Conservation (phyloP, 2,888 invertebrate genomes). For the Lobophora halterata region DNA sequence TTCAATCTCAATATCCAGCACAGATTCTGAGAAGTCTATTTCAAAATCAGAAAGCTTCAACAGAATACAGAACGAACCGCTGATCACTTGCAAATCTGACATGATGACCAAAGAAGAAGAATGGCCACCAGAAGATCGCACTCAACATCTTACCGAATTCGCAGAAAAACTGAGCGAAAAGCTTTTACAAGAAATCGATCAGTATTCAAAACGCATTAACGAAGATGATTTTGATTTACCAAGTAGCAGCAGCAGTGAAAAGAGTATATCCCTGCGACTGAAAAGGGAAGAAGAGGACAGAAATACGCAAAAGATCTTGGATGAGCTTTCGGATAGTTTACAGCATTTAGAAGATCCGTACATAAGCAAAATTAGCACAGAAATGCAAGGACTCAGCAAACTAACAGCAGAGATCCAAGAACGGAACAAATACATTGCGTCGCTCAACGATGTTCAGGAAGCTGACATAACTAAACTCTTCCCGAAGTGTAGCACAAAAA, state of each 20-base stretch:
- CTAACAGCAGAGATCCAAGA: slow-evolving; percentile 81
- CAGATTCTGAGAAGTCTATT: slow-evolving; percentile 76
- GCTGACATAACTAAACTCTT: slow-evolving; percentile 71
- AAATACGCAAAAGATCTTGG: slow-evolving; percentile 72
- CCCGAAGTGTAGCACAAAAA: slow-evolving; percentile 73
- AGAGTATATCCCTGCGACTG: slow-evolving; percentile 73
- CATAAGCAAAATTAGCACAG: slow-evolving; percentile 80
- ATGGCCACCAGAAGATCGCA: slow-evolving; percentile 82
- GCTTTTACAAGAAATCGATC: slow-evolving; percentile 88
- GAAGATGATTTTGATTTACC: slow-evolving; percentile 78
- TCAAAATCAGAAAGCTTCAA: slow-evolving; percentile 78
- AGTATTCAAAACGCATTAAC: slow-evolving; percentile 75
- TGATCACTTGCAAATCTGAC: slow-evolving; percentile 76
- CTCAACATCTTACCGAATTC: slow-evolving; percentile 87
- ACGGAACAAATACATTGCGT: slow-evolving; percentile 79
- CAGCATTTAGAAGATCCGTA: slow-evolving; percentile 83
- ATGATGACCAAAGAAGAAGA: slow-evolving; percentile 73
- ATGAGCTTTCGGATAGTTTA: slow-evolving; percentile 72
- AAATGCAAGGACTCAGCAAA: slow-evolving; percentile 80
- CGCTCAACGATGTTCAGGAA: slow-evolving; percentile 75
- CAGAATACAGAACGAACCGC: slow-evolving; percentile 73
- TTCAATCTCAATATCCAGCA: slow-evolving; percentile 74
- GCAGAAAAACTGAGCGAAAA: slow-evolving; percentile 92
- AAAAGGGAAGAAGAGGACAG: slow-evolving; percentile 74
- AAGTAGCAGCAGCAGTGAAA: slow-evolving; percentile 75